phyloP scores from a whole-genome alignment of 2,797 vertebrate species.

The Phataginus tetradactyla region DNA sequence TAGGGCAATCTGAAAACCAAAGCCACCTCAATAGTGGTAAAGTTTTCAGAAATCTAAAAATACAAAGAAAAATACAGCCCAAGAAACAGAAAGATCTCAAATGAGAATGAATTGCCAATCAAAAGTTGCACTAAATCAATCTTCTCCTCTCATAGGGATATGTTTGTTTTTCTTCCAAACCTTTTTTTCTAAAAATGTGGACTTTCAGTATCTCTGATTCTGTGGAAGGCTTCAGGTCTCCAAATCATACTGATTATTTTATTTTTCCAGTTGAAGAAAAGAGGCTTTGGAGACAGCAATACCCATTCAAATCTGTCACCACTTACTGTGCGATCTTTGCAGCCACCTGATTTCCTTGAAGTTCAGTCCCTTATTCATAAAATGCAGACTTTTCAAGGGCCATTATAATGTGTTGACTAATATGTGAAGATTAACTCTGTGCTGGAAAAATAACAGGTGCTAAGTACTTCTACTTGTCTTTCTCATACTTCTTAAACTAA shows the following conservation, averaged over 20 bases:
- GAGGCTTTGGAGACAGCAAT: background rate
- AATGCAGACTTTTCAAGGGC: background rate
- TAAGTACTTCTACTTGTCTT: background rate
- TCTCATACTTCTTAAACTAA: constrained; percentile 13
- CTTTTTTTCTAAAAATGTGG: background rate
- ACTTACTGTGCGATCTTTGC: background rate
- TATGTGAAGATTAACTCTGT: background rate
- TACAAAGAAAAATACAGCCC: background rate
- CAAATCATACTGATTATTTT: background rate
- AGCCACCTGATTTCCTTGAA: background rate
- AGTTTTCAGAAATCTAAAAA: background rate
- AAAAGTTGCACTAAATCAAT: background rate
- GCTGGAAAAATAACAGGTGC: background rate
- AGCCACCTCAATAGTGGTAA: background rate
- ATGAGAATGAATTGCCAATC: background rate
- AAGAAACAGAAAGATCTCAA: constrained; percentile 13
- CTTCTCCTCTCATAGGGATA: background rate
- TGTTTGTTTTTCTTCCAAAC: background rate
- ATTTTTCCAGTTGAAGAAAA: constrained; percentile 28
- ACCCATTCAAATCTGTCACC: background rate
- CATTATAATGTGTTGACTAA: background rate
- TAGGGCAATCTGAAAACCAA: background rate
- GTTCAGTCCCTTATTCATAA: background rate
- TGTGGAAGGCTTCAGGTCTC: background rate
- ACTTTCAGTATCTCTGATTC: background rate